Evolutionary conservation across 2,888 invertebrate genomes (phyloP), one percentile per base, ranked within the genome.

Genomic region (Dryomyza anilis): DNA sequence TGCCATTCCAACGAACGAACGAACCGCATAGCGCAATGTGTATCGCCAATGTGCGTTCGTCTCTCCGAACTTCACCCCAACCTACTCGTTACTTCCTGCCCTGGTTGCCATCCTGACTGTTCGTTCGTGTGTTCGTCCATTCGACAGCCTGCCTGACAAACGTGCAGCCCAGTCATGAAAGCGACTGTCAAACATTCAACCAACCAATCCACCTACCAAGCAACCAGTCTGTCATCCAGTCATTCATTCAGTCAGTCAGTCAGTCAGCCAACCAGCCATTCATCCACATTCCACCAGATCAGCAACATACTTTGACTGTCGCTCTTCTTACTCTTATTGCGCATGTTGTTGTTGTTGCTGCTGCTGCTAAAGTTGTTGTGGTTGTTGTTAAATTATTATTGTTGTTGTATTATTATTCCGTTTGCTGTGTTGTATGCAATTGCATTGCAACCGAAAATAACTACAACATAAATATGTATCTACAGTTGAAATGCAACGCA

Each of bases 341-440:
- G 39, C n/a, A 43, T 63, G 53, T 61, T 52, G 58, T 57, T 25
- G 23, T 56, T 45, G 25, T 53, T 55, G 55, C 43, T 39, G 39
- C 39, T 39, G 39, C n/a, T 39, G 39, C n/a, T 39, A 39, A 14
- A 14, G 39, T 45, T 66, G 50, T 39, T 67, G 45, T 57, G 36
- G 57, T 23, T 57, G 14, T 8, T 63, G 39, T 27, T 55, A n/a
- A n/a, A 6, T 27, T 67, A 10, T 27, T 64, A 29, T 45, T 57
- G 39, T 57, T 63, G 29, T 57, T 64, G 61, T 67, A 52, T 55
- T 53, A 63, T 63, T 56, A 61, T 67, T 65, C 63, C 61, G 58
- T 68, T 66, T 66, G n/a, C n/a, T n/a, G 53, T 52, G 56, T 63
- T 65, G 56, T n/a, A n/a, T 65, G 62, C 65, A 65, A 65, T 62